phyloP scores from a whole-genome alignment of 2,797 vertebrate genomes.

The Gymnodraco acuticeps region DNA sequence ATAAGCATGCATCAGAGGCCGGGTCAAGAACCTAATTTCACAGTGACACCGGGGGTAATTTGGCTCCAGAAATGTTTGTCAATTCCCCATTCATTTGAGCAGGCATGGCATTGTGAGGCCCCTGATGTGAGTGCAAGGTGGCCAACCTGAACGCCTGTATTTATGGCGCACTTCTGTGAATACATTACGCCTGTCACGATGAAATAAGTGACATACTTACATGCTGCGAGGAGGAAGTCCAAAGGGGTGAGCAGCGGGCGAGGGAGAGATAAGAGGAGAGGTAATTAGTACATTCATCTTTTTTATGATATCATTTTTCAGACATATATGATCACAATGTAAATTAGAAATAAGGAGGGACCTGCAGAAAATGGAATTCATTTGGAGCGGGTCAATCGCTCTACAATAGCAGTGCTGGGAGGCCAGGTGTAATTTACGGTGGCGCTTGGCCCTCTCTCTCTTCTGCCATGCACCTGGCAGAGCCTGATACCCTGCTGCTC shows the following conservation, averaged over 20 bases:
- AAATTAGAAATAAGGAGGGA: slow-evolving; percentile 99
- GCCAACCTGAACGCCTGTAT: slow-evolving; percentile 97
- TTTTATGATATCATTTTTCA: slow-evolving; percentile 99
- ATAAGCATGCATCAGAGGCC: slow-evolving; percentile 98
- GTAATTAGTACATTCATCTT: slow-evolving; percentile 99
- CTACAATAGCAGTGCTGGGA: slow-evolving; percentile 95
- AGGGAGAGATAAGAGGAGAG: slow-evolving; percentile 97
- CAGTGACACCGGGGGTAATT: slow-evolving; percentile 98
- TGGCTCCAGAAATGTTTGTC: slow-evolving; percentile 98
- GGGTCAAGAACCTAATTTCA: slow-evolving; percentile 99
- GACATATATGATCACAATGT: slow-evolving; percentile 99
- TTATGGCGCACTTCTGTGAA: slow-evolving; percentile 99
- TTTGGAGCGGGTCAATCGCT: slow-evolving; percentile 98
- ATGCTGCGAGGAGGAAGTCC: slow-evolving; percentile 91
- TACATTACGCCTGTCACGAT: slow-evolving; percentile 99
- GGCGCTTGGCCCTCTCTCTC: slow-evolving; percentile 87
- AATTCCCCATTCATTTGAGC: slow-evolving; percentile 96
- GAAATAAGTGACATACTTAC: slow-evolving; percentile 99
- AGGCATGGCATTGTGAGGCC: slow-evolving; percentile 86
- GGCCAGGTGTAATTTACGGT: slow-evolving; percentile 98
- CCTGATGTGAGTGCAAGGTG: slow-evolving; percentile 92
- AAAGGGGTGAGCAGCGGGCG: slow-evolving; percentile 93
- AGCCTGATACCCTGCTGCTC: slow-evolving; percentile 88
- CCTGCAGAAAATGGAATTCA: slow-evolving; percentile 99
- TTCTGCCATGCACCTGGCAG: slow-evolving; percentile 90